These are phyloP conservation scores for Cuniculus paca DNA, from an alignment of 2,797 vertebrate genomes.

Conservation along the genomic window DNA sequence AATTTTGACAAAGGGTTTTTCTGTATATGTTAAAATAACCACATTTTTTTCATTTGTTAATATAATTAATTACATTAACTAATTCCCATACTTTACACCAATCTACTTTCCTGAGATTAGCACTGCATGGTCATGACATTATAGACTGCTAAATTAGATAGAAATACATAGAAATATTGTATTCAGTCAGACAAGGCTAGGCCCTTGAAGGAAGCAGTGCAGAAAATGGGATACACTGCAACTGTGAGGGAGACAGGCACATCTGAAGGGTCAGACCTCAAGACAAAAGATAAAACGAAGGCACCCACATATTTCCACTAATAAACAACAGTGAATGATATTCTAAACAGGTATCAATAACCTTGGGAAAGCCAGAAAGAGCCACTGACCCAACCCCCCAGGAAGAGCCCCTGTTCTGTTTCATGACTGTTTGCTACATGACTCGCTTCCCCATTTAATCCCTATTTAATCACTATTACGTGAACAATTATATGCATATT, in stretches of 20 bases:
- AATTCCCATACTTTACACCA: conserved; percentile 31
- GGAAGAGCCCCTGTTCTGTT: too few species aligned
- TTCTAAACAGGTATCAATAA: not conserved
- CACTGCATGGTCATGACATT: not conserved
- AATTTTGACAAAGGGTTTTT: conserved; percentile 30
- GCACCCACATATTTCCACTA: not conserved
- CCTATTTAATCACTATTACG: too few species aligned
- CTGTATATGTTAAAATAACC: not conserved
- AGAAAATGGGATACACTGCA: not conserved
- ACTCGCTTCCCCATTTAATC: not conserved
- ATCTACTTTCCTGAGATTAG: conserved; percentile 45
- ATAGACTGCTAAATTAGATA: not conserved
- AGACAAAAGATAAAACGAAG: not conserved
- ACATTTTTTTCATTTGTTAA: conserved; percentile 17
- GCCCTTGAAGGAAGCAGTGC: not conserved
- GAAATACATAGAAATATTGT: not conserved
- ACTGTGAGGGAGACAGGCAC: not conserved
- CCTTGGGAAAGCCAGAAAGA: not conserved
- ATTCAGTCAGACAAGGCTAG: not conserved
- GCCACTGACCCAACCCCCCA: not conserved
- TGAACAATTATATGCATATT: too few species aligned
- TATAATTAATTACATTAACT: not conserved
- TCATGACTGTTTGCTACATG: too few species aligned
- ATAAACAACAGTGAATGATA: not conserved
- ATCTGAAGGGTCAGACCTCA: not conserved